Conservation (phyloP, 2,113 vertebrate species). For the Pardalotus punctatus region DNA sequence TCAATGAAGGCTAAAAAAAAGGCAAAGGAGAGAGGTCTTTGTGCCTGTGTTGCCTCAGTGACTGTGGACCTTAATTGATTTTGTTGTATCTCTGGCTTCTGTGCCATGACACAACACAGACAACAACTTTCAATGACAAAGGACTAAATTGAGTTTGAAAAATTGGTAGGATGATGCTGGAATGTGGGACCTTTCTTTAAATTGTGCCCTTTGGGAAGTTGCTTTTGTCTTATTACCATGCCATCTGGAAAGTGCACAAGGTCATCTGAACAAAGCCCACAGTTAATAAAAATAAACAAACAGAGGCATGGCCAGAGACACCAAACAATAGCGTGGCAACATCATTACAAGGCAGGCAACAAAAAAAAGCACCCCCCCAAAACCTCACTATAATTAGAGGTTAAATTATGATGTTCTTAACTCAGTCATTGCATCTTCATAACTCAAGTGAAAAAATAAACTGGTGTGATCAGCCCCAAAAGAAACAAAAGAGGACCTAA, state of each 20-base stretch:
- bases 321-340: background rate
- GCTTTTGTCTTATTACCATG: background rate
- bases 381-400: background rate
- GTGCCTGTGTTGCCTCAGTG: background rate
- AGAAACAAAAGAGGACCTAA: background rate
- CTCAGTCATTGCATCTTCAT: background rate
- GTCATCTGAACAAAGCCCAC: background rate
- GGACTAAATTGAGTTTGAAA: constrained; percentile 1
- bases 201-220: background rate
- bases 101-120: background rate
- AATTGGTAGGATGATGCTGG: background rate
- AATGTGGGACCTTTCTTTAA: background rate
- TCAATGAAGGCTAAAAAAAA: background rate
- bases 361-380: background rate
- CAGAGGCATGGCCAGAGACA: background rate
- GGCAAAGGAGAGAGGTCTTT: background rate
- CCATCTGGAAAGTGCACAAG: background rate
- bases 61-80: background rate
- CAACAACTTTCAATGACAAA: background rate
- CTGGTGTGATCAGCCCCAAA: background rate
- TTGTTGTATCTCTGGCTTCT: background rate
- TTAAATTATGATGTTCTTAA: background rate
- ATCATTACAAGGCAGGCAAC: background rate
- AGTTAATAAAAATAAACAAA: background rate
- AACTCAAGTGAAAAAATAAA: background rate